phyloP scores from a whole-genome alignment of 2,113 vertebrate genomes.

The Montifringilla adamsi region DNA sequence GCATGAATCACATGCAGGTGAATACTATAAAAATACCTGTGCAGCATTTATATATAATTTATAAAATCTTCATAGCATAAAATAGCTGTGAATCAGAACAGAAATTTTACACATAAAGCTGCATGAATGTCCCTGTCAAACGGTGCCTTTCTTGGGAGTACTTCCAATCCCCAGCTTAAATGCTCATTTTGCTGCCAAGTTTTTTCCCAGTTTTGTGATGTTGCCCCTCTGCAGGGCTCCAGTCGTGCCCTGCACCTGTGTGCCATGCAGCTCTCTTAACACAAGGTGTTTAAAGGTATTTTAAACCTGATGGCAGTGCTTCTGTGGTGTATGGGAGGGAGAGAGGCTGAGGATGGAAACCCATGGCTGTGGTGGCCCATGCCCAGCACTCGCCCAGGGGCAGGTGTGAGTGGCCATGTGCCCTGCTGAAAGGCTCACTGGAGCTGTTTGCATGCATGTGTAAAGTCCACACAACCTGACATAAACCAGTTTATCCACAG shows the following conservation, averaged over 20 bases:
- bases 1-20: background rate
- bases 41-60: background rate
- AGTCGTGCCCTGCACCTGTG: background rate
- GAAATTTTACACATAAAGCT: background rate
- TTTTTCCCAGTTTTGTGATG: background rate
- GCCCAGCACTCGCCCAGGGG: background rate
- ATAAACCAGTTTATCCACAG: background rate
- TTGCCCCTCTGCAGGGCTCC: background rate
- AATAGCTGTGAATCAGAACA: background rate
- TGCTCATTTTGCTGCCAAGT: background rate
- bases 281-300: background rate
- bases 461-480: background rate
- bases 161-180: background rate
- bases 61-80: background rate
- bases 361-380: rapidly evolving
- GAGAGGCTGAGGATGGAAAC: background rate
- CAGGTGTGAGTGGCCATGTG: background rate
- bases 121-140: background rate
- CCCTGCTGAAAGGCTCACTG: background rate
- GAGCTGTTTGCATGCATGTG: background rate
- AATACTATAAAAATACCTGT: conserved; percentile 39
- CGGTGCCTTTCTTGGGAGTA: background rate
- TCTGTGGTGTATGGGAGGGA: background rate
- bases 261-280: background rate
- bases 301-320: background rate